Evolutionary conservation across 2,888 invertebrate genomes (phyloP).

Genomic region (Cryptus viduatorius): DNA sequence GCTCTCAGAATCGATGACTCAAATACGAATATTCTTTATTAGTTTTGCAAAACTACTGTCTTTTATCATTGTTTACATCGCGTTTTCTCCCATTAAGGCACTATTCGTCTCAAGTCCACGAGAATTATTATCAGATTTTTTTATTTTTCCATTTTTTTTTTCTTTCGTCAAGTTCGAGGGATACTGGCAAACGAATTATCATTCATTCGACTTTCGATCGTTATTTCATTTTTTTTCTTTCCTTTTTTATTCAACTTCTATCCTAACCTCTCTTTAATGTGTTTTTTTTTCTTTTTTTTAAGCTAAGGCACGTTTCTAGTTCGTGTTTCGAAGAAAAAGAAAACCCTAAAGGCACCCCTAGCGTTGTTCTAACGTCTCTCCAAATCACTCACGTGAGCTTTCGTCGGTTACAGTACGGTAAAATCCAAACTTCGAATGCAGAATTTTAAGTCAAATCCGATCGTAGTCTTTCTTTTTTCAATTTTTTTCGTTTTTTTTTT

Average conservation of each 20-base stretch:
- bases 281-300: constrained; percentile 50
- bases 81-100: constrained; percentile 67
- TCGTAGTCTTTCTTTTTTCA: constrained; percentile 12
- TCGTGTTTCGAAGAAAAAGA: constrained; percentile 70
- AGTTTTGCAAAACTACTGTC: constrained; percentile 37
- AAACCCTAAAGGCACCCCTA: constrained; percentile 81
- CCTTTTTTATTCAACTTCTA: constrained; percentile 49
- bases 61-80: constrained; percentile 31
- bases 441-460: constrained; percentile 50
- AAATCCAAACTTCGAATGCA: constrained; percentile 47
- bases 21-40: constrained; percentile 24
- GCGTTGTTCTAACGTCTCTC: constrained; percentile 56
- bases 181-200: constrained; percentile 59
- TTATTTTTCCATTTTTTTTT: constrained; percentile 55
- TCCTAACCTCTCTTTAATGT: constrained; percentile 22
- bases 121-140: constrained; percentile 55
- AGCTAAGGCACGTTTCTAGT: constrained; percentile 83
- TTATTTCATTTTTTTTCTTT: constrained; percentile 66
- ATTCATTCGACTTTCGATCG: constrained; percentile 62
- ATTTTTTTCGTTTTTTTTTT: constrained; percentile 6
- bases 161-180: constrained; percentile 52
- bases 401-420: constrained; percentile 57
- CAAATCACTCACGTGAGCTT: constrained; percentile 32
- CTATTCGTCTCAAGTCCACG: constrained; percentile 69
- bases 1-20: constrained; percentile 34